Conservation (phyloP, 1,140 invertebrate species). For the Drosophila nasuta region DNA sequence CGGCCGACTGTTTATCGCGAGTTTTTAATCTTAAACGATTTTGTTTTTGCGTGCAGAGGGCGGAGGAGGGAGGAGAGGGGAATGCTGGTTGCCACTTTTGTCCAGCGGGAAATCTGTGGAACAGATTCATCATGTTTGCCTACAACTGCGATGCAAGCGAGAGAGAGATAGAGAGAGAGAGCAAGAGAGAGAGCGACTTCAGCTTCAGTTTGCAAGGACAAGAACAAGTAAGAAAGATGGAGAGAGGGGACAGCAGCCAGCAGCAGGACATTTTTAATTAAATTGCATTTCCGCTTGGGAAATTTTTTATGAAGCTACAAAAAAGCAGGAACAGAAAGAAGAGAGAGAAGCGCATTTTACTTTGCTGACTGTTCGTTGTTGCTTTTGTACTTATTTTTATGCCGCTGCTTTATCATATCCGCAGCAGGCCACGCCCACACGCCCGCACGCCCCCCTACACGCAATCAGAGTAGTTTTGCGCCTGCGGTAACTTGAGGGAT, state of each 20-base stretch:
- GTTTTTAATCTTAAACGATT: conserved; percentile 82
- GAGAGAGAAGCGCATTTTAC: conserved; percentile 43
- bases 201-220: conserved; percentile 22
- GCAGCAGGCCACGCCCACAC: conserved; percentile 48
- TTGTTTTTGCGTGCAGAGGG: conserved; percentile 33
- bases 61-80: too few species aligned
- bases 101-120: conserved; percentile 78
- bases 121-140: conserved; percentile 82
- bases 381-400: conserved; percentile 76
- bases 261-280: conserved; percentile 83
- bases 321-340: conserved; percentile 50
- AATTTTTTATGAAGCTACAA: conserved; percentile 82
- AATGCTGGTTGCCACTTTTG: conserved; percentile 37
- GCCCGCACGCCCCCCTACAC: conserved; percentile 45
- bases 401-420: conserved; percentile 74
- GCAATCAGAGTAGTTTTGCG: conserved; percentile 79
- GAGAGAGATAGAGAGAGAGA: not conserved
- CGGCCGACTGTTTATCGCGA: conserved; percentile 66
- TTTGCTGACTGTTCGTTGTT: conserved; percentile 54
- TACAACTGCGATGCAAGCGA: conserved; percentile 67
- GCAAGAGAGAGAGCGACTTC: conserved; percentile 24
- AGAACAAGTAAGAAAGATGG: conserved; percentile 7
- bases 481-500: conserved; percentile 67
- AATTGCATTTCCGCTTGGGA: conserved; percentile 83
- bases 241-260: conserved; percentile 40